phyloP scores from a whole-genome alignment of 1,140 invertebrate species.

The Bombyx mori region ASM3026992v2 NC_085115.1:6853001-6853500 shows the following conservation, averaged over 20 bases:
- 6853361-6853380: constrained; percentile 38
- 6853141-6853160: constrained; percentile 3
- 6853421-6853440: constrained; percentile 9
- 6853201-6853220: constrained; percentile 33
- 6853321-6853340: constrained; percentile 60
- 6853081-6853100: no score
- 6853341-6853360: constrained; percentile 44
- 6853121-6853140: no score
- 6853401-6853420: constrained; percentile 20
- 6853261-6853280: constrained; percentile 64
- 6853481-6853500: no score
- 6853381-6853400: constrained; percentile 23
- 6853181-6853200: constrained; percentile 28
- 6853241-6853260: constrained; percentile 51
- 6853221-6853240: constrained; percentile 56
- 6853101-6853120: no score
- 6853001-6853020: constrained; percentile 25
- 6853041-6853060: no score
- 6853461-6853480: no score
- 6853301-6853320: constrained; percentile 66
- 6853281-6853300: constrained; percentile 62
- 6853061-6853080: no score
- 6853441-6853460: no score
- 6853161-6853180: constrained; percentile 23
- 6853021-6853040: constrained; percentile 4